Evolutionary conservation across 1,140 invertebrate genomes (phyloP).

Genomic region (Drosophila orosa): DNA sequence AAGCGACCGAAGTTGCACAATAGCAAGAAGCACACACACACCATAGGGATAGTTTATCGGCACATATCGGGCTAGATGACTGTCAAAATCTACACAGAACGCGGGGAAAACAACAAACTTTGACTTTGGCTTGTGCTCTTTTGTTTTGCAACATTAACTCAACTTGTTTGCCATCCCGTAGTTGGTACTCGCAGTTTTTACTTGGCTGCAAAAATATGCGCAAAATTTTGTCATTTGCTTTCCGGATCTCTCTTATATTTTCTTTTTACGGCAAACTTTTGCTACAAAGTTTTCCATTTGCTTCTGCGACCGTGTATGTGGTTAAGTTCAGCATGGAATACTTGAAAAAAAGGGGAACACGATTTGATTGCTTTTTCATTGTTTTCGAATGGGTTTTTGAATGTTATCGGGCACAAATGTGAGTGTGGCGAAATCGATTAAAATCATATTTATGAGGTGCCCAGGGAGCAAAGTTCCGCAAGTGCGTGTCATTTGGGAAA

Average conservation of each 20-base stretch:
- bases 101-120: conserved; percentile 48
- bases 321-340: conserved; percentile 36
- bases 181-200: conserved; percentile 34
- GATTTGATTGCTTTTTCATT: conserved; percentile 81
- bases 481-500: conserved; percentile 26
- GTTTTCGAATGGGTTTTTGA: conserved; percentile 74
- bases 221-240: conserved; percentile 58
- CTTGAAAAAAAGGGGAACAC: conserved; percentile 20
- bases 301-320: conserved; percentile 30
- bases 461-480: conserved; percentile 28
- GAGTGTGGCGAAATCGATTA: conserved; percentile 72
- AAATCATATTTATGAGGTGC: conserved; percentile 74
- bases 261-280: conserved; percentile 42
- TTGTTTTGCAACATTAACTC: conserved; percentile 46
- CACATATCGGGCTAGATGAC: conserved; percentile 53
- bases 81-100: conserved; percentile 54
- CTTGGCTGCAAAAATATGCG: conserved; percentile 58
- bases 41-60: conserved; percentile 46
- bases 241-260: conserved; percentile 13
- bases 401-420: conserved; percentile 30
- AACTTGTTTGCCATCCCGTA: conserved; percentile 45
- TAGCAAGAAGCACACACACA: conserved; percentile 1
- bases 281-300: conserved; percentile 64
- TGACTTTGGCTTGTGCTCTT: conserved; percentile 33
- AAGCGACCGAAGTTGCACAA: conserved; percentile 13